A percentile compares a stretch with the other conserved stretches of the same genome.
phyloP scores from a whole-genome alignment of 30 jellyfish, hydroid and myxozoan genomes.

The Pelagia noctiluca region DNA sequence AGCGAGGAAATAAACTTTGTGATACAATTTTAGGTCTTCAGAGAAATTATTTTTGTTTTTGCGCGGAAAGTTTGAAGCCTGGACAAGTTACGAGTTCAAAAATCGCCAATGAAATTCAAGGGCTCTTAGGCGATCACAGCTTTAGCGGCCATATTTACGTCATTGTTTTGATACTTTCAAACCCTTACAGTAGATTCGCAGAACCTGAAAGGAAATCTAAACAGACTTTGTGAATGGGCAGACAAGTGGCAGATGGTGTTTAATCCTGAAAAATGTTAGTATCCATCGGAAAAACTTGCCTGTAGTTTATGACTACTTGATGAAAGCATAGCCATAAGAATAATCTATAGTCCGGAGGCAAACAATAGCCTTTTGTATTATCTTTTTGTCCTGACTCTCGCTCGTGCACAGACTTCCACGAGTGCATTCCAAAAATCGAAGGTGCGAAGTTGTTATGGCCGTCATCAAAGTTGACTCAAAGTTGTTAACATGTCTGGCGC shows the following conservation, averaged over 20 bases:
- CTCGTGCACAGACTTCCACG: slow-evolving; percentile 27
- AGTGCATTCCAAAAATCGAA: slow-evolving; percentile 16
- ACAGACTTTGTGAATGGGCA: slow-evolving; percentile 35
- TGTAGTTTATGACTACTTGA: slow-evolving; percentile 1
- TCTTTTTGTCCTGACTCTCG: slow-evolving; percentile 11
- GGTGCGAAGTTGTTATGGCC: background rate
- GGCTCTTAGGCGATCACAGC: too few relatives aligned
- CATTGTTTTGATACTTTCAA: too few relatives aligned
- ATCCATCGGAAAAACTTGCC: slow-evolving; percentile 37
- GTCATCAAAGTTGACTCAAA: slow-evolving; percentile 4
- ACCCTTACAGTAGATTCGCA: too few relatives aligned
- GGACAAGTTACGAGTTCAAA: too few relatives aligned
- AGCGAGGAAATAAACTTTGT: too few relatives aligned
- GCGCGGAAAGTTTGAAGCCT: too few relatives aligned
- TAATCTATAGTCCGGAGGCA: slow-evolving; percentile 12
- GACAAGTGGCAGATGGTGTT: slow-evolving; percentile 43
- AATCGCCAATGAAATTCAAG: too few relatives aligned
- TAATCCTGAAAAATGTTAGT: slow-evolving; percentile 30
- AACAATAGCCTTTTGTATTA: slow-evolving; percentile 29
- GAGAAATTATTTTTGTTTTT: too few relatives aligned
- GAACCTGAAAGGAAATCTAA: slow-evolving; percentile 17
- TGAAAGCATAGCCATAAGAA: slow-evolving; percentile 4
- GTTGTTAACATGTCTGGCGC: slow-evolving; percentile 23
- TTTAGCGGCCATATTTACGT: too few relatives aligned
- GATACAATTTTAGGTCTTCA: too few relatives aligned